These are phyloP conservation scores for Callimorpha dominula DNA, from an alignment of 2,888 invertebrate species.

Conservation along the genomic window DNA sequence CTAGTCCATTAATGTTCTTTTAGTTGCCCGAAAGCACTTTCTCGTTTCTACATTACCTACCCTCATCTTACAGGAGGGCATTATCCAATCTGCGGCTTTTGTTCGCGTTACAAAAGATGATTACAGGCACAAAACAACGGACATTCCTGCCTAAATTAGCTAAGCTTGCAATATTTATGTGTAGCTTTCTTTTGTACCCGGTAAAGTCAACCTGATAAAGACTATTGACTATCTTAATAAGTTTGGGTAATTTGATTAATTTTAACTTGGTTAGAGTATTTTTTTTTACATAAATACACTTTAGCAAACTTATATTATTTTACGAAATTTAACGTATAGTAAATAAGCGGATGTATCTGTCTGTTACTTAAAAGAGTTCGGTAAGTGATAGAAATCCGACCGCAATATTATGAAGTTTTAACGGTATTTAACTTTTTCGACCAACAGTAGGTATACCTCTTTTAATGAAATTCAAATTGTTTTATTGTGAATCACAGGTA, in stretches of 20 bases:
- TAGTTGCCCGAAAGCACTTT: slow-evolving; percentile 20
- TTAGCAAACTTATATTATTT: no score
- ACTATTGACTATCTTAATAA: slow-evolving; percentile 29
- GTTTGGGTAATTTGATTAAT: slow-evolving; percentile 14
- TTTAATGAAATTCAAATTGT: no score
- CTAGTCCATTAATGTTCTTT: slow-evolving; percentile 15
- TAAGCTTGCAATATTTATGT: slow-evolving; percentile 20
- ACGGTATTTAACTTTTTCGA: not conserved
- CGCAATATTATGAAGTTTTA: not conserved
- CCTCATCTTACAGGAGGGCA: slow-evolving; percentile 36
- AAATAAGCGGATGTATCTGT: not conserved
- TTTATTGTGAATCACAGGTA: no score
- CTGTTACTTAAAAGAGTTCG: no score
- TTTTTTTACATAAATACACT: not conserved
- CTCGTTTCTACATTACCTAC: slow-evolving; percentile 21
- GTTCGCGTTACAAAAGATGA: slow-evolving; percentile 50
- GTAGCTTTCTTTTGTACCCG: slow-evolving; percentile 33
- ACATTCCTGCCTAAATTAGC: slow-evolving; percentile 35
- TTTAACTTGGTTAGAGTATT: not conserved
- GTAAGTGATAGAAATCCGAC: not conserved
- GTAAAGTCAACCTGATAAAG: slow-evolving; percentile 32
- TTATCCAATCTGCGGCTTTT: slow-evolving; percentile 50
- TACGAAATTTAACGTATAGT: no score
- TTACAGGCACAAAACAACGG: slow-evolving; percentile 47
- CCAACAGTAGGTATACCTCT: not conserved